These are phyloP conservation scores for Agriopis aurantiaria DNA, from an alignment of 2,888 invertebrate species.

Conservation along the genomic window DNA sequence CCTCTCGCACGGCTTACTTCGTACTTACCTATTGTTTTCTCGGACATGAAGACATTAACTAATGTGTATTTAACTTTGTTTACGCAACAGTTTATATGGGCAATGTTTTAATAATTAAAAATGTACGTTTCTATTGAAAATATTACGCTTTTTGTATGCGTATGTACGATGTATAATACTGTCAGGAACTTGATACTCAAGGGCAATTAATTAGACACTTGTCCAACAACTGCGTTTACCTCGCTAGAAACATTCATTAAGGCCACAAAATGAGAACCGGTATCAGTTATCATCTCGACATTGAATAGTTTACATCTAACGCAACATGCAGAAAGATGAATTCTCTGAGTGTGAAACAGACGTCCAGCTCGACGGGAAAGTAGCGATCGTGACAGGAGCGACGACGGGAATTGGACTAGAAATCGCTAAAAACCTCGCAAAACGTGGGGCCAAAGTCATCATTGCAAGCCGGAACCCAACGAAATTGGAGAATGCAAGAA, in stretches of 20 bases:
- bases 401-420: slow-evolving; percentile 72
- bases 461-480: slow-evolving; percentile 81
- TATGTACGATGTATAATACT: too few relatives aligned
- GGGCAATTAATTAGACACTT: too few relatives aligned
- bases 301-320: neutral
- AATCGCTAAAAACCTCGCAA: slow-evolving; percentile 73
- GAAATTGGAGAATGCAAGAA: slow-evolving; percentile 58
- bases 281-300: neutral
- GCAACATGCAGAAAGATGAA: slow-evolving; percentile 51
- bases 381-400: slow-evolving; percentile 74
- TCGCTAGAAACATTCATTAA: neutral
- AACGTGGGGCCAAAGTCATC: slow-evolving; percentile 85
- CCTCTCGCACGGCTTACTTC: slow-evolving; percentile 35
- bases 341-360: slow-evolving; percentile 64
- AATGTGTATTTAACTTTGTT: slow-evolving; percentile 15
- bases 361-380: slow-evolving; percentile 65
- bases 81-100: slow-evolving; percentile 17
- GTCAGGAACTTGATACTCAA: too few relatives aligned
- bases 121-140: too few relatives aligned
- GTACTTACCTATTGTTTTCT: slow-evolving; percentile 32
- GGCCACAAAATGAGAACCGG: neutral
- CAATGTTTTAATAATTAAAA: slow-evolving; percentile 10
- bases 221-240: neutral
- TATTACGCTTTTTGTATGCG: too few relatives aligned
- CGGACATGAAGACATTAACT: slow-evolving; percentile 11